These are phyloP conservation scores for Lycaena phlaeas DNA, from an alignment of 2,888 invertebrate genomes.

Conservation along the genomic window DNA sequence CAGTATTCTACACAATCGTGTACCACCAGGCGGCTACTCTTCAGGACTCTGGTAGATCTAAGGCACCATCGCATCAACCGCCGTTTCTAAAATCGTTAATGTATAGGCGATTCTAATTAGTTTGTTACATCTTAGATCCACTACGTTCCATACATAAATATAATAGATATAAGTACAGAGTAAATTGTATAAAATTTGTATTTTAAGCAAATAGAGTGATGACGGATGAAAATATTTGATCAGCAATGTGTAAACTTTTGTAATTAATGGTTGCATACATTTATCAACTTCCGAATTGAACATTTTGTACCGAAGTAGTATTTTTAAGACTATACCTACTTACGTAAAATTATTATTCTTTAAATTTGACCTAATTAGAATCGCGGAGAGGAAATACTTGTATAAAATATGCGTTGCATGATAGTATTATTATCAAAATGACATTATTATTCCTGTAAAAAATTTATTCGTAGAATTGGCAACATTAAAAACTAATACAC, in stretches of 20 bases:
- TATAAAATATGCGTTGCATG: slow-evolving; percentile 21
- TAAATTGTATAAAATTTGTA: not conserved
- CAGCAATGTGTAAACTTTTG: too few relatives aligned
- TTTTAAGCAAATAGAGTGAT: not conserved
- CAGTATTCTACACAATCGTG: slow-evolving; percentile 68
- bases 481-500: slow-evolving; percentile 39
- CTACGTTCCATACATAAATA: not conserved
- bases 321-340: too few relatives aligned
- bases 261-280: too few relatives aligned
- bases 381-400: slow-evolving; percentile 14
- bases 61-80: slow-evolving; percentile 16
- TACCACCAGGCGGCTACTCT: slow-evolving; percentile 79
- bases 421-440: not conserved
- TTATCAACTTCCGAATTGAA: too few relatives aligned
- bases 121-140: slow-evolving; percentile 6
- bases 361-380: slow-evolving; percentile 15
- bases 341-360: not conserved
- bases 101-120: slow-evolving; percentile 16
- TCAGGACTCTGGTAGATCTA: slow-evolving; percentile 78
- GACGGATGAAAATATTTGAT: too few relatives aligned
- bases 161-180: slow-evolving; percentile 1
- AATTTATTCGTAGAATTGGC: slow-evolving; percentile 35
- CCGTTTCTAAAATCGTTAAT: slow-evolving; percentile 22
- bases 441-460: slow-evolving; percentile 27
- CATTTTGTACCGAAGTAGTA: too few relatives aligned